phyloP scores from a whole-genome alignment of 2,113 vertebrate genomes.

The Epinephelus fuscoguttatus region DNA sequence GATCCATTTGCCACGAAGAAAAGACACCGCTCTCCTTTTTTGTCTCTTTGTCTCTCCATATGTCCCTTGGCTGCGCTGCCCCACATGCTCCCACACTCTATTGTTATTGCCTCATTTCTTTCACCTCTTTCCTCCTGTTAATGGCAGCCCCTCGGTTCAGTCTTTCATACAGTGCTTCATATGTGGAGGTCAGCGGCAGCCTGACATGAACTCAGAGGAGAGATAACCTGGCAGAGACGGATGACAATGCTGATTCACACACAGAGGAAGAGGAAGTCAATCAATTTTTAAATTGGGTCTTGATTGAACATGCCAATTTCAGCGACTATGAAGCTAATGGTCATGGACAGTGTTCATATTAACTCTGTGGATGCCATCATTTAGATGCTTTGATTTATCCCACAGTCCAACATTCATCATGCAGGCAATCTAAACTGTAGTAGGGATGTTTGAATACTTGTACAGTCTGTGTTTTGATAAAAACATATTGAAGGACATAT shows the following conservation, averaged over 20 bases:
- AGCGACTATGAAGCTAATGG: slow-evolving; percentile 22
- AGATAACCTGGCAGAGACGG: slow-evolving; percentile 32
- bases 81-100: background rate
- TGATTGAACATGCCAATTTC: slow-evolving; percentile 26
- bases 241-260: slow-evolving; percentile 33
- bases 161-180: slow-evolving; percentile 27
- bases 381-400: slow-evolving; percentile 10
- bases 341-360: slow-evolving; percentile 3
- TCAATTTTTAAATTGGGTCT: slow-evolving; percentile 41
- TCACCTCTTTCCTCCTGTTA: slow-evolving; percentile 18
- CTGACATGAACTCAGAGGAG: slow-evolving; percentile 34
- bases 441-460: background rate
- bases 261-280: slow-evolving; percentile 27
- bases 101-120: slow-evolving; percentile 34
- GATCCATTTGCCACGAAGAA: slow-evolving; percentile 51
- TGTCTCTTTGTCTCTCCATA: slow-evolving; percentile 4
- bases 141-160: slow-evolving; percentile 10
- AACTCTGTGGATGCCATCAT: slow-evolving; percentile 2
- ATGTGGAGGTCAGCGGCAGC: slow-evolving; percentile 54
- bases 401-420: background rate
- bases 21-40: slow-evolving; percentile 25
- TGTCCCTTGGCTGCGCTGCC: slow-evolving; percentile 23
- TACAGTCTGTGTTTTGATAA: background rate
- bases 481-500: background rate
- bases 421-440: background rate